Base-by-base conservation (phyloP, 2,797 vertebrate genomes). In the Iguana delicatissima region DNA sequence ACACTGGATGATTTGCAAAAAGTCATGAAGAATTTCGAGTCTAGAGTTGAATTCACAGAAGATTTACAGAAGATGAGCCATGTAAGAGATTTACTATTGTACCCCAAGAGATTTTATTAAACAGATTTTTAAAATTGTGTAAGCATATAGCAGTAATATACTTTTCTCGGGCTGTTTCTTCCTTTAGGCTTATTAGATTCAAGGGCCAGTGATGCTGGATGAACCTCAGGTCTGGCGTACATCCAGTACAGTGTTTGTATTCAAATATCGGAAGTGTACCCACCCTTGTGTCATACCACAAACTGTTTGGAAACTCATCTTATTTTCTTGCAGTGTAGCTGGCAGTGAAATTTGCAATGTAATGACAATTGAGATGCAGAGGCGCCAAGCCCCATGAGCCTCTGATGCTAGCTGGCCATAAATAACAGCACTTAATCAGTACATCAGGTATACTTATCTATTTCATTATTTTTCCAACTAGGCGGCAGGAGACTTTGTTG, bases 11-110 rank as follows among this genome's bases (percentile, higher is more conserved):
- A 97, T 95, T 97, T 99, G 81, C 96, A 98, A 88, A 98, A 98
- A 97, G 98, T 98, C 55, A 96, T 97, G 97, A 98, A 98, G 96
- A 98, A 98, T 97, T 99, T 98, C 97, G 98, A 99, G 95, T 98
- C 98, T 90, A 97, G 97, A 97, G 97, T 97, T 85, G 98, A 97
- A 97, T 98, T 98, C 91, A 95, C 97, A 57, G 97, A 98, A 96
- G 98, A 98, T 96, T 97, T 98, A 95, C 97, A 98, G 96, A 98
- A 98, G 95, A 98, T 98, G 97, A 97, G 96, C 97, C 97, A 97
- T 97, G 98, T 98, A 95, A 97, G 97, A 97, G 35, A 46, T 84
- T 94, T 92, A 59, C 46, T 86, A 94, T 91, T 86, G n/a, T 81
- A 91, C 89, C 38, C 35, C 59, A 57, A 52, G n/a, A 87, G n/a